phyloP scores from a whole-genome alignment of 2,797 vertebrate species.

The Cossypha dichroa region DNA sequence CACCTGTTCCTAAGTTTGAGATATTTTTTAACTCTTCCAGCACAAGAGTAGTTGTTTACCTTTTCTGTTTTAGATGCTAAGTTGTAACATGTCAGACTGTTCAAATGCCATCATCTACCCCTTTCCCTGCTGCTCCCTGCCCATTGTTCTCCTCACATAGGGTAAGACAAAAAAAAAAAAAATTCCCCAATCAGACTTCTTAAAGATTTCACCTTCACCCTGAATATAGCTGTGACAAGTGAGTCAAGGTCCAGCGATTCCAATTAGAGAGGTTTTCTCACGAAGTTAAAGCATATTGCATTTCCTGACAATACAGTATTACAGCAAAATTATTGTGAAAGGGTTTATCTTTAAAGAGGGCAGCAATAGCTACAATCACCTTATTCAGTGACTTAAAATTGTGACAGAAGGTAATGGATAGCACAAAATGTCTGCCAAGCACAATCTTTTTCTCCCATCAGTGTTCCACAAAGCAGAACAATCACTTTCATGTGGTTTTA shows the following conservation, averaged over 20 bases:
- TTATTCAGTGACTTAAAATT: constrained; percentile 60
- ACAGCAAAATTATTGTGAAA: constrained; percentile 53
- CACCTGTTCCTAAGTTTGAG: constrained; percentile 44
- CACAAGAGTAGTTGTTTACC: background rate
- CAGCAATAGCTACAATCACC: constrained; percentile 53
- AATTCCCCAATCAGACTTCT: constrained; percentile 54
- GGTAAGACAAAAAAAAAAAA: background rate
- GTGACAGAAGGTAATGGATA: constrained; percentile 45
- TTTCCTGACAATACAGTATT: constrained; percentile 72
- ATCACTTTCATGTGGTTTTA: background rate
- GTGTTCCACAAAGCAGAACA: background rate
- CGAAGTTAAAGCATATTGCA: constrained; percentile 58
- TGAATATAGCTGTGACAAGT: constrained; percentile 67
- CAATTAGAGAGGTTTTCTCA: constrained; percentile 77
- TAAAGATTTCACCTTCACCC: constrained; percentile 68
- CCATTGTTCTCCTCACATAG: background rate
- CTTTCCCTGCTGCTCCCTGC: background rate
- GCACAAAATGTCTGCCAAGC: constrained; percentile 31
- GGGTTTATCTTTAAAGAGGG: constrained; percentile 64
- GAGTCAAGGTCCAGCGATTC: constrained; percentile 74
- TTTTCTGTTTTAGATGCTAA: background rate
- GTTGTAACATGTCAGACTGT: background rate
- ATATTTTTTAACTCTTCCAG: constrained; percentile 32
- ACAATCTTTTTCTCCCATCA: background rate
- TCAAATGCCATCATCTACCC: background rate